Evolutionary conservation across 1,140 invertebrate genomes (phyloP).

Genomic region (Propsilocerus akamusi): DNA sequence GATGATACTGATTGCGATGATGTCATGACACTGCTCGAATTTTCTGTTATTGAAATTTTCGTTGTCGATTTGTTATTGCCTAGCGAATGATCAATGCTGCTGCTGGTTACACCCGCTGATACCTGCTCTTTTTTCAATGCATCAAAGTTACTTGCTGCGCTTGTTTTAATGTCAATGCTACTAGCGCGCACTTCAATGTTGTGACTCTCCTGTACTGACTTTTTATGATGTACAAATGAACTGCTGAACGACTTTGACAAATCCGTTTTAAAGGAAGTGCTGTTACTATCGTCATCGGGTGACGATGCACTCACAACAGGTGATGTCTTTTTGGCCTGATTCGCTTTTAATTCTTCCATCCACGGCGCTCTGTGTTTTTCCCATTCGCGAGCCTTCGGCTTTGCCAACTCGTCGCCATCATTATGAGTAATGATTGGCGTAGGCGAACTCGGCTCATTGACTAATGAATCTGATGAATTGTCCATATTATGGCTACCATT

Average conservation of each 20-base stretch:
- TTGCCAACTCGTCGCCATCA: conserved; percentile 23
- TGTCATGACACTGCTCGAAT: conserved; percentile 17
- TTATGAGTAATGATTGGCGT: conserved; percentile 12
- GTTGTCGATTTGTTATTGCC: conserved; percentile 3
- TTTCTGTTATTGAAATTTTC: conserved; percentile 6
- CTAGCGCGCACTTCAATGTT: conserved; percentile 6
- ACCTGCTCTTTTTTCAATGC: not conserved
- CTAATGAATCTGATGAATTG: not conserved
- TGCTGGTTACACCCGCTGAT: not conserved
- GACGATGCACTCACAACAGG: conserved; percentile 19
- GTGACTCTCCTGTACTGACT: not conserved
- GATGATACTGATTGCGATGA: conserved; percentile 20
- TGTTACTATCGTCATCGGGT: conserved; percentile 9
- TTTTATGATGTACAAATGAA: conserved; percentile 4
- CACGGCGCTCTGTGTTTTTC: conserved; percentile 44
- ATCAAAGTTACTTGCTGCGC: not conserved
- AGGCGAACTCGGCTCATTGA: conserved; percentile 8
- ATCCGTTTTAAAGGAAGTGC: too few relatives aligned
- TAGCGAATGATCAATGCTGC: not conserved
- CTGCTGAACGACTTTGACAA: conserved; percentile 7
- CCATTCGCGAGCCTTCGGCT: conserved; percentile 31
- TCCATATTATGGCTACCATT: conserved; percentile 10
- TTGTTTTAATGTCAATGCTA: conserved; percentile 5
- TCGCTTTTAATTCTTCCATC: conserved; percentile 45
- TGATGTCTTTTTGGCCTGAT: conserved; percentile 36